A percentile compares a stretch with the other conserved stretches of the same genome.
Evolutionary conservation across 2,113 vertebrate species (phyloP).

Genomic region (Heterotis niloticus): DNA sequence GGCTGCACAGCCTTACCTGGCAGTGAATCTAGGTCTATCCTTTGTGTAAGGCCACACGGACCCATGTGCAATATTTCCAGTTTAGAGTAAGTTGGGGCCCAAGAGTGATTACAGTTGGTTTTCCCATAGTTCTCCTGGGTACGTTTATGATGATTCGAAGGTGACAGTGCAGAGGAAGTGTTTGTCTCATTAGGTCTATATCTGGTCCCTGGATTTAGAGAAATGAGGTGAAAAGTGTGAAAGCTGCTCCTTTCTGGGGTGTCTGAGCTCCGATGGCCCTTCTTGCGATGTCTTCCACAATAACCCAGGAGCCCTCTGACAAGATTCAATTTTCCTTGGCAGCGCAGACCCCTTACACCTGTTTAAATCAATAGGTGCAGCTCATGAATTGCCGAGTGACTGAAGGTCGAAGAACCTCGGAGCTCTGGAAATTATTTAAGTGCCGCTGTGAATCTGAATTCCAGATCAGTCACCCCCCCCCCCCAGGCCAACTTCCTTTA

Average conservation of each 20-base stretch:
- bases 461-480: slow-evolving; percentile 18
- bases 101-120: background rate
- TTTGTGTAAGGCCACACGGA: too few species aligned
- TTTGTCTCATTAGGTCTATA: background rate
- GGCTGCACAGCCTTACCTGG: too few species aligned
- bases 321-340: slow-evolving; percentile 55
- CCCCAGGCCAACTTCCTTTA: slow-evolving; percentile 9
- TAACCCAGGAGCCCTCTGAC: slow-evolving; percentile 47
- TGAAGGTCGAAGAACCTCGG: slow-evolving; percentile 49
- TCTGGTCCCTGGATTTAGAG: background rate
- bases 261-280: slow-evolving; percentile 37
- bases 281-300: slow-evolving; percentile 40
- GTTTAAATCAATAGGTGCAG: slow-evolving; percentile 63
- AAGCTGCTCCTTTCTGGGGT: slow-evolving; percentile 43
- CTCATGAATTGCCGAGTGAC: slow-evolving; percentile 56
- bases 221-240: slow-evolving; percentile 36
- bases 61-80: background rate
- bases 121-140: background rate
- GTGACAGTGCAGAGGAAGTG: background rate
- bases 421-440: slow-evolving; percentile 39
- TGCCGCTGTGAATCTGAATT: slow-evolving; percentile 35
- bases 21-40: background rate
- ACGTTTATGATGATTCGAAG: background rate
- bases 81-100: background rate
- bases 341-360: slow-evolving; percentile 54